Conservation (phyloP, 2,797 vertebrate genomes). For the Euthynnus affinis region DNA sequence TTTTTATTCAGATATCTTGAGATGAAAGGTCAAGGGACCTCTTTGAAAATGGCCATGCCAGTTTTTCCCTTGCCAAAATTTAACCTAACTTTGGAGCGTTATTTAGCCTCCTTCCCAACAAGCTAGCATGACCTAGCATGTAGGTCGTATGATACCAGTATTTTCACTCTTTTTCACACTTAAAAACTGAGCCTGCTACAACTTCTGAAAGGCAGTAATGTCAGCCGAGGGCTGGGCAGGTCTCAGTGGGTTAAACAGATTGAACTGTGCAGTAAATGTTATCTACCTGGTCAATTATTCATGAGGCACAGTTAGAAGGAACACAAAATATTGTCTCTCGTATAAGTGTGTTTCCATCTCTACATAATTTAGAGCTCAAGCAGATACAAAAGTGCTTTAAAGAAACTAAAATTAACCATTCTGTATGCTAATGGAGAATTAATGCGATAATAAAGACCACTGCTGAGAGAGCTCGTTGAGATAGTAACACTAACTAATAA, state of each 20-base stretch:
- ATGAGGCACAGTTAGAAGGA: conserved; percentile 44
- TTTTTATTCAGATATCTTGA: too few species aligned
- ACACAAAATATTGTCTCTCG: conserved; percentile 49
- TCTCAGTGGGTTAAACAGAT: conserved; percentile 9
- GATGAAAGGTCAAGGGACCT: too few species aligned
- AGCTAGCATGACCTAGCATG: too few species aligned
- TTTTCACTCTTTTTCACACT: too few species aligned
- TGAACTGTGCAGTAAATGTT: conserved; percentile 45
- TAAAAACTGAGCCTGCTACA: too few species aligned
- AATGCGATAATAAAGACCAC: conserved; percentile 56
- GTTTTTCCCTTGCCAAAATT: too few species aligned
- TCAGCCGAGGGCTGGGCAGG: too few species aligned
- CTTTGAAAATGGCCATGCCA: too few species aligned
- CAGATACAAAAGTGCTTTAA: conserved; percentile 47
- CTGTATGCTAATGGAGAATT: conserved; percentile 53
- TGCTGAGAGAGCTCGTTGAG: conserved; percentile 56
- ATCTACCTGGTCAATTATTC: conserved; percentile 65
- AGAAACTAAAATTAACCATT: conserved; percentile 55
- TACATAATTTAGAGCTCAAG: conserved; percentile 72
- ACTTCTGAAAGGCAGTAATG: too few species aligned
- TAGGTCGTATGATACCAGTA: too few species aligned
- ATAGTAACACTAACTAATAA: conserved; percentile 14
- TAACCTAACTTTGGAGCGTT: too few species aligned
- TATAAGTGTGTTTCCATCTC: conserved; percentile 45
- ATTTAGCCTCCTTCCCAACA: too few species aligned